Percentiles rank a stretch among this genome's conserved stretches.
Conservation (phyloP, 2,797 vertebrate species). For the Capromys pilorides region DNA sequence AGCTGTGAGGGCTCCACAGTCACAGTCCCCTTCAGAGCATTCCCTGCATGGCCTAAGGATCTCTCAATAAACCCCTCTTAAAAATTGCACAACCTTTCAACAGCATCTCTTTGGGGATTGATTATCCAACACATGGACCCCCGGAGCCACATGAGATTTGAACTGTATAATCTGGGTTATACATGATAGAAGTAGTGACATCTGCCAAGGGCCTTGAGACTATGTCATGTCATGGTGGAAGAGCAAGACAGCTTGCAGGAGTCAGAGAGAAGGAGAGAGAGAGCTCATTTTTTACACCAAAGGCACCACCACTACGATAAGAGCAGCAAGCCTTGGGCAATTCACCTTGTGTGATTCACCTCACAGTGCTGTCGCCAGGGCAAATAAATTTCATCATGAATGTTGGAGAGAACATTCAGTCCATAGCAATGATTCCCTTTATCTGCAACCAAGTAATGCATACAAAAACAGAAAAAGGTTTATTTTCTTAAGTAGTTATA, state of each 20-base stretch:
- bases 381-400: background rate
- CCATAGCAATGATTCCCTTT: background rate
- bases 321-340: background rate
- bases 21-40: background rate
- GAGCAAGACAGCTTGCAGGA: background rate
- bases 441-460: background rate
- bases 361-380: background rate
- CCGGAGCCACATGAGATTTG: background rate
- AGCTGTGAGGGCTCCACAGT: background rate
- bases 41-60: background rate
- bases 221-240: background rate
- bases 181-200: background rate
- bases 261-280: background rate
- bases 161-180: background rate
- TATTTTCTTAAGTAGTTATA: background rate
- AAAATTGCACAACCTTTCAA: background rate
- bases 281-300: background rate
- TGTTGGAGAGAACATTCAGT: background rate
- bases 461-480: background rate
- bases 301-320: background rate
- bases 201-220: background rate
- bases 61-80: background rate
- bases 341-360: background rate
- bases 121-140: background rate
- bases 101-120: background rate